Conservation (phyloP, 2,797 vertebrate genomes). For the Sebastes flavidus region DNA sequence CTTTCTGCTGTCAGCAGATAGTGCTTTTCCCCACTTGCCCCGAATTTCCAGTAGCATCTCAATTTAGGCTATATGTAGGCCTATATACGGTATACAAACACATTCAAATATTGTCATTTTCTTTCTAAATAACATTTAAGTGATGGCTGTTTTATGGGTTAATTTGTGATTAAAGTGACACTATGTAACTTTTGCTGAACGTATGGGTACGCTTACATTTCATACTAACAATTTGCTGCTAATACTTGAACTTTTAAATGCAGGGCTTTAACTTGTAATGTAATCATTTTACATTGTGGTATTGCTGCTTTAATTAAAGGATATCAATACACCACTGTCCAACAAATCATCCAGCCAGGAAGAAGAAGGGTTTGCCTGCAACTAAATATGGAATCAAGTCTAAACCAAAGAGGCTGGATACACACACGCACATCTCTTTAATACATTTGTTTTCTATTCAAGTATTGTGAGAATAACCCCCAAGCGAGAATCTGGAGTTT, state of each 20-base stretch:
- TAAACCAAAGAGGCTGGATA: slow-evolving; percentile 11
- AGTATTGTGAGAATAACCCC: slow-evolving; percentile 37
- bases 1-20: neutral
- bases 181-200: neutral
- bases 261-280: neutral
- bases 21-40: neutral
- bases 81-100: neutral
- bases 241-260: neutral
- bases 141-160: neutral
- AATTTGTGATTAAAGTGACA: neutral
- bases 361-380: slow-evolving; percentile 9
- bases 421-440: slow-evolving; percentile 5
- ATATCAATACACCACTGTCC: neutral
- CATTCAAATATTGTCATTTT: neutral
- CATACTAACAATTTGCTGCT: neutral
- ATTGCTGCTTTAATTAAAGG: neutral
- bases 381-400: slow-evolving; percentile 15
- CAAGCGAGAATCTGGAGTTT: slow-evolving; percentile 49
- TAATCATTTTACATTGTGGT: neutral
- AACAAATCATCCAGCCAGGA: slow-evolving; percentile 1
- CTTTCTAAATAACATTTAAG: neutral
- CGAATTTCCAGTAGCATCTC: neutral
- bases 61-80: neutral
- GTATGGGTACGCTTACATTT: neutral
- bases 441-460: slow-evolving; percentile 46